Conservation (phyloP, 2,888 invertebrate genomes). For the Busseola fusca region DNA sequence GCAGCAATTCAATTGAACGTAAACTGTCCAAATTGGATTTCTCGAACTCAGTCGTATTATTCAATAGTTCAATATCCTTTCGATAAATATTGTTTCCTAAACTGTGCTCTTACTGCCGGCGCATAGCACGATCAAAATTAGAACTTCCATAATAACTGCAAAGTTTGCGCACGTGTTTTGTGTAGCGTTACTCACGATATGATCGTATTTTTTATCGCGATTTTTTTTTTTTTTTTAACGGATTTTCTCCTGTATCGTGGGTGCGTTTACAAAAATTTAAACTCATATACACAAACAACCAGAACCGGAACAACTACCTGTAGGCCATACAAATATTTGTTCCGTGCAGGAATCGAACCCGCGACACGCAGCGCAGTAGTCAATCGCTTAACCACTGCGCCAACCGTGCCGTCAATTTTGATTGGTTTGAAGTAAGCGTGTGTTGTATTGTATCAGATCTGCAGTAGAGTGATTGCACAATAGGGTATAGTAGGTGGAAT, state of each 20-base stretch:
- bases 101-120: conserved; percentile 36
- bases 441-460: conserved; percentile 34
- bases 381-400: too few relatives aligned
- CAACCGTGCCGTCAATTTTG: too few relatives aligned
- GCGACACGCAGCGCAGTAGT: too few relatives aligned
- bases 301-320: too few relatives aligned
- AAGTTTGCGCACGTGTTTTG: conserved; percentile 40
- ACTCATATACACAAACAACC: too few relatives aligned
- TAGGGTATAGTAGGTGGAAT: conserved; percentile 56
- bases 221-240: too few relatives aligned
- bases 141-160: conserved; percentile 52
- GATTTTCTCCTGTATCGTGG: too few relatives aligned
- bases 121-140: conserved; percentile 54
- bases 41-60: conserved; percentile 21
- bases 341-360: too few relatives aligned
- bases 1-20: conserved; percentile 26
- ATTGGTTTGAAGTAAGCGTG: conserved; percentile 36
- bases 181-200: conserved; percentile 43
- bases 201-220: conserved; percentile 56
- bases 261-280: too few relatives aligned
- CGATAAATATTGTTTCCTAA: conserved; percentile 48
- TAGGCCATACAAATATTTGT: too few relatives aligned
- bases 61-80: conserved; percentile 59
- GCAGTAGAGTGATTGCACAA: conserved; percentile 55
- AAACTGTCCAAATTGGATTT: conserved; percentile 42